These are phyloP conservation scores for Parus major DNA, from an alignment of 2,113 vertebrate species.

Conservation along the genomic window DNA sequence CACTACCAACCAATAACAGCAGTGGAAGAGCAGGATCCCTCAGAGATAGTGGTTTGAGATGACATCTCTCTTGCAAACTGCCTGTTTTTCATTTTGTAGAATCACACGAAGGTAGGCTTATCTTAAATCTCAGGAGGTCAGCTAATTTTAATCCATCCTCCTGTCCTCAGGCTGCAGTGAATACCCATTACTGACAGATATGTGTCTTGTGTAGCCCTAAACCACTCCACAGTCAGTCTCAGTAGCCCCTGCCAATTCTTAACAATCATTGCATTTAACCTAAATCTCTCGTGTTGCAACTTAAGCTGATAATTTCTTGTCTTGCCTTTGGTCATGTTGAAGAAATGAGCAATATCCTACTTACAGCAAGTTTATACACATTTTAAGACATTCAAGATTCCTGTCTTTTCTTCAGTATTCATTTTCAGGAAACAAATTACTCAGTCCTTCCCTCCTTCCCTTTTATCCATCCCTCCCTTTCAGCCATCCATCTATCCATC, in stretches of 20 bases:
- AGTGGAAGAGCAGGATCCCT: not conserved
- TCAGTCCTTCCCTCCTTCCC: not conserved
- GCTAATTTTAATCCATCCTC: slow-evolving; percentile 24
- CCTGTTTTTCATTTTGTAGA: not conserved
- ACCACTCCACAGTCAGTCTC: not conserved
- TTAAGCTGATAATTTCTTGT: slow-evolving; percentile 47
- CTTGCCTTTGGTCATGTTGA: slow-evolving; percentile 16
- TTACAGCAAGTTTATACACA: slow-evolving; percentile 24
- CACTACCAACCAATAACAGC: not conserved
- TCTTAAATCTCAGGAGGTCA: slow-evolving; percentile 12
- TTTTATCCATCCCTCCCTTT: not conserved
- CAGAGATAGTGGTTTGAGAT: not conserved
- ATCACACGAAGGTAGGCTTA: not conserved
- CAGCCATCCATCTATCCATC: not conserved
- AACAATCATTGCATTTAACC: slow-evolving; percentile 30
- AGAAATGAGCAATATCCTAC: slow-evolving; percentile 20
- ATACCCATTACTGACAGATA: slow-evolving; percentile 5
- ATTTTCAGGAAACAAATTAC: not conserved
- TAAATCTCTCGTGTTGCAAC: slow-evolving; percentile 30
- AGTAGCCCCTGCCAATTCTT: slow-evolving; percentile 21
- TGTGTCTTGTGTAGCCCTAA: not conserved
- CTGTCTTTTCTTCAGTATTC: not conserved
- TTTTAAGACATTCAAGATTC: not conserved
- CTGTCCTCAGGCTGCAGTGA: slow-evolving; percentile 32
- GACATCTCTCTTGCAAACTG: slow-evolving; percentile 16